Base-by-base conservation (phyloP, 2,797 vertebrate genomes). In the Phyllotis vaccarum region DNA sequence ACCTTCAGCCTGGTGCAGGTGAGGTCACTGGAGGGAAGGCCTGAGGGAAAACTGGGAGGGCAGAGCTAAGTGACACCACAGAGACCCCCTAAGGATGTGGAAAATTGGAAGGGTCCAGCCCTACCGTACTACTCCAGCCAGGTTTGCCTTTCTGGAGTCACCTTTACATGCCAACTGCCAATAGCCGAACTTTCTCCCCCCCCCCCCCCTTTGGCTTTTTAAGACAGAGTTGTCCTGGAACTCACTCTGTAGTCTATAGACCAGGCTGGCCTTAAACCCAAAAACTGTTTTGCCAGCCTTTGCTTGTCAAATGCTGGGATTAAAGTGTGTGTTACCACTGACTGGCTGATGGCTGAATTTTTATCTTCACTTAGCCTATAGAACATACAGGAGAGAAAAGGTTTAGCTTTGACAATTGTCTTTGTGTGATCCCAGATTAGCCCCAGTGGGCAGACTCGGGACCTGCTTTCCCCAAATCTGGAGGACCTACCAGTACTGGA, bases 1-100 rank as follows among this genome's bases (percentile, higher is more conserved):
- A 98, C 98, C 3, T 98, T 98, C 76, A 99, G 99, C 66, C 98
- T 98, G 94, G 98, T 99, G 62, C 99, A 99, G 99, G 99, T 99
- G 98, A 76, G 97, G 83, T 34, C 76, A 62, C 83, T 37, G 13
- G 14, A 27, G 40, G 66, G n/a, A 29, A 66, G 58, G 43, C 12
- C 72, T 49, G 17, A 24, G 40, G 29, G 43, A 40, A 24, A 54
- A 76, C 34, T 5, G 78, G 58, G 72, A 22, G 68, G 31, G 21
- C 37, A 40, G 70, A 74, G 37, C 70, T 12, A 11, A 27, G 37
- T 2, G 21, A n/a, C 60, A n/a, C 10, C 40, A 43, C 21, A 75
- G 31, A 86, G 66, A 76, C 6, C 46, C 37, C 9, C 52, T 2
- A 3, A 87, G 75, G 14, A 27, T 52, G 13, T 13, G 6, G 52